These are phyloP conservation scores for Phaethon lepturus DNA, from an alignment of 2,113 vertebrate species.

Conservation along the genomic window DNA sequence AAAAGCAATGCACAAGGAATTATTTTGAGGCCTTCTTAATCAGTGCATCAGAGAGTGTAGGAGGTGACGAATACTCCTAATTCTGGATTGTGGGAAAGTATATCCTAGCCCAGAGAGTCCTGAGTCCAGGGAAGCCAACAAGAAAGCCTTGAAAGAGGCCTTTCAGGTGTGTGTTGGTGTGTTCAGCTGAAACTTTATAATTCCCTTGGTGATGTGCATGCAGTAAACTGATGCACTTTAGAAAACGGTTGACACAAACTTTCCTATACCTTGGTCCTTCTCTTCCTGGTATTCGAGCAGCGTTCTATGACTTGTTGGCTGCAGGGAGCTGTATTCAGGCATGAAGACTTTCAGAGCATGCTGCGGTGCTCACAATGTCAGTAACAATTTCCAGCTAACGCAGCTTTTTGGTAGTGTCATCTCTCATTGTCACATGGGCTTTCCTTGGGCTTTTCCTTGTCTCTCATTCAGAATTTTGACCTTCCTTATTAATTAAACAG, in stretches of 20 bases:
- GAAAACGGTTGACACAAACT: background rate
- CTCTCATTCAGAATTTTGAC: conserved; percentile 67
- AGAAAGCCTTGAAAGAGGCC: background rate
- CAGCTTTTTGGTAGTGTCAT: conserved; percentile 59
- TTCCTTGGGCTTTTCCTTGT: conserved; percentile 73
- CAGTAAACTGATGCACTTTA: background rate
- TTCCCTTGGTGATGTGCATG: background rate
- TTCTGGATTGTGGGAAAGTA: background rate
- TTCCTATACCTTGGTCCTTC: background rate
- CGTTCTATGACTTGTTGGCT: background rate
- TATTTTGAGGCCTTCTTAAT: background rate
- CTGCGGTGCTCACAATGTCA: conserved; percentile 11
- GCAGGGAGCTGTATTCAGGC: background rate
- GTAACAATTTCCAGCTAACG: conserved; percentile 1
- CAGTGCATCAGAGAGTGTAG: background rate
- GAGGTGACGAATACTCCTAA: background rate
- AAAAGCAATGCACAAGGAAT: background rate
- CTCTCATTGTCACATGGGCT: conserved; percentile 56
- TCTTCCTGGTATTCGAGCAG: background rate
- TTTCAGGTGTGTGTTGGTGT: background rate
- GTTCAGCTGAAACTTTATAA: background rate
- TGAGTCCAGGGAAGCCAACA: background rate
- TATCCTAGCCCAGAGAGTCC: background rate
- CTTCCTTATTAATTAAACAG: conserved; percentile 70
- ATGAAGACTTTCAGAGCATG: background rate